Evolutionary conservation across 2,113 vertebrate genomes (phyloP).

Genomic region (Cardinalis cardinalis): DNA sequence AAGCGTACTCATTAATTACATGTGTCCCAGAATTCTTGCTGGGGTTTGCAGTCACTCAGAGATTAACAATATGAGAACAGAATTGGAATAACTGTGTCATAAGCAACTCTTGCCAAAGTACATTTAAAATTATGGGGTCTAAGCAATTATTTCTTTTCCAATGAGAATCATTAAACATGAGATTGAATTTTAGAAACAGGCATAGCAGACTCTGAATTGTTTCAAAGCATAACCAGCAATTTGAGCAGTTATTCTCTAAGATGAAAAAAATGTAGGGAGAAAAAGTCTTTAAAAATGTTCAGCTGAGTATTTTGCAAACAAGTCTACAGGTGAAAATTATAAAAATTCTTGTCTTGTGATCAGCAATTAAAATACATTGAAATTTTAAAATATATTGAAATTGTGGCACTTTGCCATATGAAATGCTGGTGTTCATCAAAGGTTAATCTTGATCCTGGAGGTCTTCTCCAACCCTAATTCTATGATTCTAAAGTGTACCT

Average conservation of each 20-base stretch:
- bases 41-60: background rate
- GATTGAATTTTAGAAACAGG: conserved; percentile 3
- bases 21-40: background rate
- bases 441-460: background rate
- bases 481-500: background rate
- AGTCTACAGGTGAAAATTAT: background rate
- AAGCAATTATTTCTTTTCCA: conserved; percentile 7
- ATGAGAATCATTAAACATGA: background rate
- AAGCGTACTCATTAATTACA: background rate
- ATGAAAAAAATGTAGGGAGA: background rate
- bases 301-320: background rate
- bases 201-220: background rate
- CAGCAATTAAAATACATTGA: background rate
- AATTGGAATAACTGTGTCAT: background rate
- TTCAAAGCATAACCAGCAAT: background rate
- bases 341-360: background rate
- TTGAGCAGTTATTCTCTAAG: background rate
- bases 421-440: background rate
- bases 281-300: background rate
- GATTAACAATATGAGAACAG: background rate
- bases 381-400: background rate
- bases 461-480: background rate
- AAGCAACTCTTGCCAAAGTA: background rate
- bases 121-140: conserved; percentile 12
- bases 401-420: background rate